Percentiles rank a stretch among this genome's conserved stretches.
These are phyloP conservation scores for Busseola fusca DNA, from an alignment of 2,888 invertebrate genomes.

Conservation along the genomic window DNA sequence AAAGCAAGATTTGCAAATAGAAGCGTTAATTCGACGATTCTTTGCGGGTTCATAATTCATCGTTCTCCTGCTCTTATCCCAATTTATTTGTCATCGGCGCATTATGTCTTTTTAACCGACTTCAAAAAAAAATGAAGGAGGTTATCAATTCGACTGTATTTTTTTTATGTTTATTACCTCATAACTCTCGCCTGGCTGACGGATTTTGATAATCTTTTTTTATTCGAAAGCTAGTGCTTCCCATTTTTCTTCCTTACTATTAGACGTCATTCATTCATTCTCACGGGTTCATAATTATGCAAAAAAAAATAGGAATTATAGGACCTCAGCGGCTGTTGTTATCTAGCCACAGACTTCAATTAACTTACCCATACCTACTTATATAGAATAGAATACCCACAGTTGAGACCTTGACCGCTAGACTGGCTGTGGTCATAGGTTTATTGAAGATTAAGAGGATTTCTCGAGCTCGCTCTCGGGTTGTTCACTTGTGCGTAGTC, in stretches of 20 bases:
- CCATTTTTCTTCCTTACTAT: too few species aligned
- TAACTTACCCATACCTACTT: neutral
- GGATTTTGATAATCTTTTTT: too few species aligned
- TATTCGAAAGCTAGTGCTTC: too few species aligned
- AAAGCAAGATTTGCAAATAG: conserved; percentile 2
- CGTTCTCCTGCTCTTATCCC: too few species aligned
- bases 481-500: conserved; percentile 28
- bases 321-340: neutral
- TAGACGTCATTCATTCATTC: neutral
- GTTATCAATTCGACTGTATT: too few species aligned
- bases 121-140: too few species aligned
- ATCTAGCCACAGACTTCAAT: neutral
- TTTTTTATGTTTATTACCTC: too few species aligned
- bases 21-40: neutral
- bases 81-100: too few species aligned
- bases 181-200: too few species aligned
- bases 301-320: neutral
- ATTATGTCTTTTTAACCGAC: too few species aligned
- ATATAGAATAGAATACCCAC: neutral
- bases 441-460: conserved; percentile 47
- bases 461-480: conserved; percentile 21
- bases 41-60: too few species aligned
- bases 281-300: neutral
- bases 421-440: conserved; percentile 38
- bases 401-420: conserved; percentile 35